These are phyloP conservation scores for Drosophila micromelanica DNA, from an alignment of 1,140 invertebrate species.

Conservation along the genomic window DNA sequence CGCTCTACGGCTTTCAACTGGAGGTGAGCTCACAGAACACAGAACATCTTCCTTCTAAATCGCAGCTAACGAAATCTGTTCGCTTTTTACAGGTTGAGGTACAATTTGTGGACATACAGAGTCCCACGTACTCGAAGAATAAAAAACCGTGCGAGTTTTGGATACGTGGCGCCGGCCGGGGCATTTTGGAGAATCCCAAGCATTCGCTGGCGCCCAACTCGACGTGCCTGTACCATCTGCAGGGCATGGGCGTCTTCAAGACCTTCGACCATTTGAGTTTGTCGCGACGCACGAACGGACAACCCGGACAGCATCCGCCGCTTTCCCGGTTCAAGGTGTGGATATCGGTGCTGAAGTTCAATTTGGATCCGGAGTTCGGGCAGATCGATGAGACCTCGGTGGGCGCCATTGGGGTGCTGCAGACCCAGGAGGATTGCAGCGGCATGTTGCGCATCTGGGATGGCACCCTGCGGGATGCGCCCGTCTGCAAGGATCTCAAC, in stretches of 20 bases:
- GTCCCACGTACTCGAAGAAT: conserved; percentile 91
- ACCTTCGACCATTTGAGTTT: conserved; percentile 81
- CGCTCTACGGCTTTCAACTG: conserved; percentile 93
- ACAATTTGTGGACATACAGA: conserved; percentile 92
- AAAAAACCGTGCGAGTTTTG: conserved; percentile 94
- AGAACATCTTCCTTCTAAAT: not conserved
- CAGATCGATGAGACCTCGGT: conserved; percentile 85
- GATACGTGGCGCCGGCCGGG: conserved; percentile 91
- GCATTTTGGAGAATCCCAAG: conserved; percentile 90
- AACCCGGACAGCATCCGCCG: conserved; percentile 66
- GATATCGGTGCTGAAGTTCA: conserved; percentile 94
- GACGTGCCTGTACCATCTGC: conserved; percentile 93
- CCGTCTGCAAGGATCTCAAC: conserved; percentile 91
- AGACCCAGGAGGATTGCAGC: conserved; percentile 89
- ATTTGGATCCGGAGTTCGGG: conserved; percentile 85
- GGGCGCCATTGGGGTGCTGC: conserved; percentile 85
- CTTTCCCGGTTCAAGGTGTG: conserved; percentile 90
- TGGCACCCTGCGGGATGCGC: conserved; percentile 90
- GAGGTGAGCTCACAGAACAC: conserved; percentile 88
- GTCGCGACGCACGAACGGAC: conserved; percentile 69
- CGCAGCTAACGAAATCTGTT: not conserved
- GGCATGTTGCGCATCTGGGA: conserved; percentile 94
- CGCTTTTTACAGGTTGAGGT: conserved; percentile 88
- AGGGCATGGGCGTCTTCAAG: conserved; percentile 84
- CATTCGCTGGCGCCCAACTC: conserved; percentile 94